These are phyloP conservation scores for Catharus minimus DNA, from an alignment of 2,113 vertebrate genomes.

Conservation along the genomic window DNA sequence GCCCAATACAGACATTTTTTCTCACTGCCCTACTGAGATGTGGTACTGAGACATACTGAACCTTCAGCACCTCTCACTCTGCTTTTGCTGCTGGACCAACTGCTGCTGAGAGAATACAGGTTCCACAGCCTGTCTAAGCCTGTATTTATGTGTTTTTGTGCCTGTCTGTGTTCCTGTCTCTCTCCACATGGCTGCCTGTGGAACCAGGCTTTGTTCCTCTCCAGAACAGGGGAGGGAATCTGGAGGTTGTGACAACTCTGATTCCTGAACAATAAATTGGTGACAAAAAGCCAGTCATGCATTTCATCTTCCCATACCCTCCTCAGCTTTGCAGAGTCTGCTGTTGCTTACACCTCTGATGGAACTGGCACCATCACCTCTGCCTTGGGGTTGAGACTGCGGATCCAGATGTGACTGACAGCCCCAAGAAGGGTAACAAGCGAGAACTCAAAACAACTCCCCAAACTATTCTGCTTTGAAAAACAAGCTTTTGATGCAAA, in stretches of 20 bases:
- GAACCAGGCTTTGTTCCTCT: neutral
- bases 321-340: neutral
- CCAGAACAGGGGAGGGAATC: neutral
- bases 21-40: neutral
- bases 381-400: neutral
- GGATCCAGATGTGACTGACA: neutral
- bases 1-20: neutral
- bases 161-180: accelerated
- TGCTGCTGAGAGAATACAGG: neutral
- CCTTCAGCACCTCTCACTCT: neutral
- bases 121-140: neutral
- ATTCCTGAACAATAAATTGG: neutral
- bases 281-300: neutral
- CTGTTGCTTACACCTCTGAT: neutral
- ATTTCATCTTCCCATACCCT: neutral
- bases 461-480: neutral
- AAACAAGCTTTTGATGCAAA: neutral
- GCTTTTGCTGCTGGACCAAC: neutral
- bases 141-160: neutral
- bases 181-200: neutral
- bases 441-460: neutral
- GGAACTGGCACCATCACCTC: neutral
- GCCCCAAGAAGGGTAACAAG: neutral
- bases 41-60: neutral
- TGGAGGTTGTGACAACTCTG: neutral